phyloP scores from a whole-genome alignment of 2,888 invertebrate species.

The Hartigia nigra region DNA sequence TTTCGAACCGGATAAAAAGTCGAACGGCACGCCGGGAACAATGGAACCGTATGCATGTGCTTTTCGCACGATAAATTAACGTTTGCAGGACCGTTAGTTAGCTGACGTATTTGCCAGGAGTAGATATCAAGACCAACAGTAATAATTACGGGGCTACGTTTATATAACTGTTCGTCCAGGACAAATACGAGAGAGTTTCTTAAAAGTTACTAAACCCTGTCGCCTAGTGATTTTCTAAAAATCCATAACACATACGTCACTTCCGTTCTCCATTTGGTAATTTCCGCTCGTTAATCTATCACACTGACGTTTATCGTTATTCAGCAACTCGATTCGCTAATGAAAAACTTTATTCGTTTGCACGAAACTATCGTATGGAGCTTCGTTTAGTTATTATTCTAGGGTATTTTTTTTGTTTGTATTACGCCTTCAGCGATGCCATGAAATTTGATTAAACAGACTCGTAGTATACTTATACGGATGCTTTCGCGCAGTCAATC shows the following conservation, averaged over 20 bases:
- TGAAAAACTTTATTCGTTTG: no score
- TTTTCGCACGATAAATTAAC: slow-evolving; percentile 7
- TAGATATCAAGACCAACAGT: not conserved
- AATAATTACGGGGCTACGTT: not conserved
- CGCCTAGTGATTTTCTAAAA: not conserved
- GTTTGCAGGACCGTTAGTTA: slow-evolving; percentile 5
- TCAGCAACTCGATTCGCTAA: no score
- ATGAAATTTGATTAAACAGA: not conserved
- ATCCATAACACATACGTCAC: not conserved
- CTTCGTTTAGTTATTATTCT: not conserved
- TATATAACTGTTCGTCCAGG: not conserved
- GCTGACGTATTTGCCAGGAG: not conserved
- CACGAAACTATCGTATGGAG: no score
- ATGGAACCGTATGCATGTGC: not conserved
- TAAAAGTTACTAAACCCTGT: not conserved
- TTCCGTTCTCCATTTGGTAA: not conserved
- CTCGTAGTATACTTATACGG: not conserved
- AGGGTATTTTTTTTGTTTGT: not conserved
- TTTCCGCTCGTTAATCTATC: not conserved
- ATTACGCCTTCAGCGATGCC: not conserved
- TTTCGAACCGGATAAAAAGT: not conserved
- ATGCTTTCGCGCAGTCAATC: not conserved
- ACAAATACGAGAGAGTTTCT: not conserved
- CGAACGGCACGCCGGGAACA: not conserved
- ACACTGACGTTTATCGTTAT: not conserved